These are phyloP conservation scores for Bolborhynchus lineola DNA, from an alignment of 2,113 vertebrate genomes.

Conservation along the genomic window DNA sequence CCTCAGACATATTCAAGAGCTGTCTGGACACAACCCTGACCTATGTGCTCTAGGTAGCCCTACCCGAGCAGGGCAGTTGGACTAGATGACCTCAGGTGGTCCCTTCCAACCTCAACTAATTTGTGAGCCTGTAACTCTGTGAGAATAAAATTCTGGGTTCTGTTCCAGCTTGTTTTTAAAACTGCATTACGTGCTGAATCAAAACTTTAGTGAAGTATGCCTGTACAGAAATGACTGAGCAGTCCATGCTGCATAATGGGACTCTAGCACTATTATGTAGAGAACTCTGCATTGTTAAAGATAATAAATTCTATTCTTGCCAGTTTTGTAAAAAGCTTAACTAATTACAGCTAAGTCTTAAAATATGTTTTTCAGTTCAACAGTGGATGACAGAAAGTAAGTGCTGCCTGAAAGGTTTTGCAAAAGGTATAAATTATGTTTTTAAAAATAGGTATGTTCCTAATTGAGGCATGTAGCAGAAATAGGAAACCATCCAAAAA, in stretches of 20 bases:
- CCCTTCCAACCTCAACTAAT: background rate
- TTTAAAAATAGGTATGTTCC: background rate
- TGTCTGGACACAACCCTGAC: background rate
- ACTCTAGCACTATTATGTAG: background rate
- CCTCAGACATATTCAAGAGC: background rate
- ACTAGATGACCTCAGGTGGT: background rate
- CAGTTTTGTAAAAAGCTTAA: background rate
- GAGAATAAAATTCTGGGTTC: background rate
- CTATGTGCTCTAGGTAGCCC: background rate
- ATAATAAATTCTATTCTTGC: background rate
- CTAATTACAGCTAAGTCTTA: background rate
- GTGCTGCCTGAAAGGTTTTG: background rate
- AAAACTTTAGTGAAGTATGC: background rate
- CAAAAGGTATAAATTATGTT: background rate
- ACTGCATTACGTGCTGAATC: background rate
- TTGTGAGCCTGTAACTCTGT: background rate
- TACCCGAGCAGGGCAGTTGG: background rate
- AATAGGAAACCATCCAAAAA: background rate
- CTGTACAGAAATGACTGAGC: background rate
- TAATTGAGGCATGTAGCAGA: background rate
- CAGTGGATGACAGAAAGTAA: background rate
- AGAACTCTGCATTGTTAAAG: background rate
- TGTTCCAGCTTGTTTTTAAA: background rate
- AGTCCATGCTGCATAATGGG: background rate
- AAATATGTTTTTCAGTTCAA: background rate